Evolutionary conservation across 35 echinoderm and acorn worm species (phyloP), one percentile per base, ranked within the genome.

Genomic region (Stichopus chloronotus): DNA sequence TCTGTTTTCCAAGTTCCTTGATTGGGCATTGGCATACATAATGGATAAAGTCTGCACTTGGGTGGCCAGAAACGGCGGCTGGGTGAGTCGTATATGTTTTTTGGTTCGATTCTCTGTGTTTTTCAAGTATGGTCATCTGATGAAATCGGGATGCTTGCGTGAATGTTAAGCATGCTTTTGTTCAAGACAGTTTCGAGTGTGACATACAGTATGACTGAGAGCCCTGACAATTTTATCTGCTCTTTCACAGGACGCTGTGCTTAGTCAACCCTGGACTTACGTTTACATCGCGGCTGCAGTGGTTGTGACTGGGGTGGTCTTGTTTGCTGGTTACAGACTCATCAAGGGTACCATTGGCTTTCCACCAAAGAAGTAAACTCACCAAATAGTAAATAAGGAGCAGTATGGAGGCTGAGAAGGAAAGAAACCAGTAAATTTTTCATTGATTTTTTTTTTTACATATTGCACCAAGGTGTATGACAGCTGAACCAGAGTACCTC

Each of bases 21-120:
- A 91, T 52, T 91, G 90, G 90, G 90, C 55, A 10, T 8, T 91
- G 16, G 90, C 78, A 9, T 91, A 78, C 76, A 91, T 91, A 8
- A 91, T 65, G 25, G 16, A 79, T 30, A 91, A 79, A 65, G 90
- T 91, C 24, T 91, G 71, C 25, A 53, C 90, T 7, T 91, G 69
- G 76, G 90, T 91, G 13, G 90, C 76, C 25, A 72, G 76, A 56
- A 78, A 91, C 79, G 90, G 90, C 20, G 90, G 90, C 14, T 91
- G 90, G 90, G 90, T 91, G 79, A 91, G 90, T 79, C 43, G 3
- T 43, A 43, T 43, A 43, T 43, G 30, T 43, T 43, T 43, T 43
- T 43, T 43, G 30, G 30, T 43, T 43, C 30, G 30, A 1, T 43
- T 43, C 30, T 43, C 30, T 3, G 3, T 43, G 30, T 43, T 43